These are phyloP conservation scores for Desoria tigrina DNA, from an alignment of 2,888 invertebrate species.

Conservation along the genomic window DNA sequence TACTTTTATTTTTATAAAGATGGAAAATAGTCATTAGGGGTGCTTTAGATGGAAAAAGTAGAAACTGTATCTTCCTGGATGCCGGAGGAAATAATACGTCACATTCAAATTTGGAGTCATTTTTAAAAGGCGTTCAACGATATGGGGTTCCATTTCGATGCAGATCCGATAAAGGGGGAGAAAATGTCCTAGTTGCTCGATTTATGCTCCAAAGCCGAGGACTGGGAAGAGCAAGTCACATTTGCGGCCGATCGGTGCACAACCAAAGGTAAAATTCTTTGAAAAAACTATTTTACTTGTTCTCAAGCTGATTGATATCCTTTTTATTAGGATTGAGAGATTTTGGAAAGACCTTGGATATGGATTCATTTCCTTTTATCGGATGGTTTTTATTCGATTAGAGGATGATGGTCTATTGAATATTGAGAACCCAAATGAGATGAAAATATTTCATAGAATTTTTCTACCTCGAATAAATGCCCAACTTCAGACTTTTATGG, in stretches of 20 bases:
- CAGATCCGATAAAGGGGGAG: constrained; percentile 36
- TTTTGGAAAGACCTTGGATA: constrained; percentile 37
- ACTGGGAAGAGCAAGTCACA: constrained; percentile 24
- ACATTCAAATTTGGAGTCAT: constrained; percentile 17
- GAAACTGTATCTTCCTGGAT: constrained; percentile 22
- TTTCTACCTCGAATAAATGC: constrained; percentile 30
- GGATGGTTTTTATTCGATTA: constrained; percentile 10
- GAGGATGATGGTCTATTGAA: constrained; percentile 19
- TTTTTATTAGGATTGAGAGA: constrained; percentile 31
- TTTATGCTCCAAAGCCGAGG: constrained; percentile 35
- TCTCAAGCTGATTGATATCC: background rate
- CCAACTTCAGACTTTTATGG: constrained; percentile 16
- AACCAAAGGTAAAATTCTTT: constrained; percentile 45
- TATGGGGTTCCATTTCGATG: constrained; percentile 31
- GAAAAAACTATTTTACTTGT: too few relatives aligned
- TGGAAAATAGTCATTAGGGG: constrained; percentile 36
- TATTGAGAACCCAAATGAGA: constrained; percentile 25
- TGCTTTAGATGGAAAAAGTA: constrained; percentile 39
- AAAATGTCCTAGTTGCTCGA: constrained; percentile 32
- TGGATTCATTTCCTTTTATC: constrained; percentile 21
- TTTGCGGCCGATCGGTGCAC: constrained; percentile 37
- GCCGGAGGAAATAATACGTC: constrained; percentile 28
- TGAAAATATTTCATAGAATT: constrained; percentile 24
- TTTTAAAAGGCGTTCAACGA: constrained; percentile 14
- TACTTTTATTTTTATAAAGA: too few relatives aligned